Percentiles rank a stretch among this genome's conserved stretches.
These are phyloP conservation scores for Chloroceryle inda DNA, from an alignment of 2,797 vertebrate genomes.

Conservation along the genomic window DNA sequence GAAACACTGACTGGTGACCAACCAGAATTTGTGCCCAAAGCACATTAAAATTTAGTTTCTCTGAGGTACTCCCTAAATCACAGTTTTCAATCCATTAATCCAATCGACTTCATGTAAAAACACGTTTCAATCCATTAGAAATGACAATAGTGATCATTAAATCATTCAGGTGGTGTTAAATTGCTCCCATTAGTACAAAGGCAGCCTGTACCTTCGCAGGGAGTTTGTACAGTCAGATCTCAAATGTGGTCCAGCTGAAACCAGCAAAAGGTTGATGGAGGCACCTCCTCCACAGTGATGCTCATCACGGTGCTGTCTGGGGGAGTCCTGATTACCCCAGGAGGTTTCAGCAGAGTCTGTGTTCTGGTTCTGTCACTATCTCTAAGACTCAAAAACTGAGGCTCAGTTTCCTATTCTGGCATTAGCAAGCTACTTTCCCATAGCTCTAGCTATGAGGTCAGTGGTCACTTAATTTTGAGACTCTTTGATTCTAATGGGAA, in stretches of 20 bases:
- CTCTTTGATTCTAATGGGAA: not conserved
- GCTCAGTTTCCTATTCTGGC: not conserved
- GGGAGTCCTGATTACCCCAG: accelerated
- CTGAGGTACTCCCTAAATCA: not conserved
- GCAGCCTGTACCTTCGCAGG: not conserved
- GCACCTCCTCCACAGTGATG: not conserved
- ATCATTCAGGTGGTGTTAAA: not conserved
- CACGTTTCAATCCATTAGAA: not conserved
- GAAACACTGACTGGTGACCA: accelerated
- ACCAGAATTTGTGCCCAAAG: not conserved
- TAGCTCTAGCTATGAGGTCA: not conserved
- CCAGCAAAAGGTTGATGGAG: accelerated
- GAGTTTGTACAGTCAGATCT: not conserved
- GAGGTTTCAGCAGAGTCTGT: not conserved
- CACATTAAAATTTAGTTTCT: not conserved
- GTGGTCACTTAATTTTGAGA: not conserved
- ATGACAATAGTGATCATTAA: accelerated
- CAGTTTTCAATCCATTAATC: not conserved
- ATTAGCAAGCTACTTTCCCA: not conserved
- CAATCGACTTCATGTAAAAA: not conserved
- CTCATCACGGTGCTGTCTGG: not conserved
- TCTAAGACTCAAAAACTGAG: not conserved
- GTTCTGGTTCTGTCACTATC: not conserved
- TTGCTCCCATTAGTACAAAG: not conserved
- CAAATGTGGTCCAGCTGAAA: not conserved